A percentile compares a stretch with the other conserved stretches of the same genome.
Conservation (phyloP, 2,888 invertebrate genomes). For the Luffia ferchaultella region DNA sequence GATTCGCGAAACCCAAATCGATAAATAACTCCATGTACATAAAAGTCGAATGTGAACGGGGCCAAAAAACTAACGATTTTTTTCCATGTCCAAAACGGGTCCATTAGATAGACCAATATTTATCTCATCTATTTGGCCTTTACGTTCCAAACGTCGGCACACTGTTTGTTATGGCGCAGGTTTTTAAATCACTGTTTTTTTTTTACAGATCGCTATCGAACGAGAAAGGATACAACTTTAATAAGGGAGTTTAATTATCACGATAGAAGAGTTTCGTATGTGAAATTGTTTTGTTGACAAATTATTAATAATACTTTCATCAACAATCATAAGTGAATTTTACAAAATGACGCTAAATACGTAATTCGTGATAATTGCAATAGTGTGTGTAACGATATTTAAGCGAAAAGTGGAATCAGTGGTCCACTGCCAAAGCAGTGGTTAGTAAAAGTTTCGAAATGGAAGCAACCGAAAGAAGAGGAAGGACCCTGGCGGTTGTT, state of each 20-base stretch:
- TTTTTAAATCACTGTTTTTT: neutral
- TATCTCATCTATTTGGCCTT: neutral
- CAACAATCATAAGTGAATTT: neutral
- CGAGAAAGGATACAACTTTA: too few relatives aligned
- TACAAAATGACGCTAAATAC: neutral
- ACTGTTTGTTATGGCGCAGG: neutral
- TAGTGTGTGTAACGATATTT: too few relatives aligned
- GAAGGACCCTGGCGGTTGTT: slow-evolving; percentile 26
- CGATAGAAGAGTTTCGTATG: too few relatives aligned
- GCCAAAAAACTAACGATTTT: neutral
- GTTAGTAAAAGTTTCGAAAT: slow-evolving; percentile 26
- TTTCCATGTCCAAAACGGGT: neutral
- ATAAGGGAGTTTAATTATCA: too few relatives aligned
- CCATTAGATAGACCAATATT: neutral
- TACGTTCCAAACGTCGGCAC: neutral
- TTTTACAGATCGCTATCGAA: neutral
- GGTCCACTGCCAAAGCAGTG: too few relatives aligned
- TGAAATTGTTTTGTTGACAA: too few relatives aligned
- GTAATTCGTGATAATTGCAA: too few relatives aligned
- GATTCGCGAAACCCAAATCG: too few relatives aligned
- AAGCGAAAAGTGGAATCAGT: too few relatives aligned
- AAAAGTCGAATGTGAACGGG: neutral
- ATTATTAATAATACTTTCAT: too few relatives aligned
- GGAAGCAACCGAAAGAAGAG: slow-evolving; percentile 54
- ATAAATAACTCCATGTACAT: too few relatives aligned